Conservation (phyloP, 1,140 invertebrate species). For the Drosophila azteca region DNA sequence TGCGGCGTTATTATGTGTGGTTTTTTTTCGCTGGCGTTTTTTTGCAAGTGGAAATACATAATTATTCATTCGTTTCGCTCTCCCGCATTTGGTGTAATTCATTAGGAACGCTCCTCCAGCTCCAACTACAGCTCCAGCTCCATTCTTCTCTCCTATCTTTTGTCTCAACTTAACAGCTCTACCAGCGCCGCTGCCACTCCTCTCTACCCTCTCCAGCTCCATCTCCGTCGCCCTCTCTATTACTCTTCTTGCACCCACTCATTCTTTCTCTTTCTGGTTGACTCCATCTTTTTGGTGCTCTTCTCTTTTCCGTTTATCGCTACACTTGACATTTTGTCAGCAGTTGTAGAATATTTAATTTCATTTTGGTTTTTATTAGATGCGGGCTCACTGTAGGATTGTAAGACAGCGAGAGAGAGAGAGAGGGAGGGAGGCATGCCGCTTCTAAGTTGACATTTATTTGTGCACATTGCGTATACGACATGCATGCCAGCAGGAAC, state of each 20-base stretch:
- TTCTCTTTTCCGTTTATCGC: constrained; percentile 63
- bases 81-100: constrained; percentile 78
- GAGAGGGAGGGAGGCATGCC: constrained; percentile 25
- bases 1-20: not conserved
- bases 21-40: constrained; percentile 2
- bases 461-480: constrained; percentile 76
- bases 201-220: no score
- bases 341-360: constrained; percentile 73
- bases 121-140: constrained; percentile 33
- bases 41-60: constrained; percentile 27
- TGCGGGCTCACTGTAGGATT: constrained; percentile 49
- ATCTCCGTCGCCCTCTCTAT: no score
- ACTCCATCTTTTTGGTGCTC: not conserved
- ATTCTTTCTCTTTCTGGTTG: constrained; percentile 17
- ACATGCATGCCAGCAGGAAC: constrained; percentile 51
- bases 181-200: no score
- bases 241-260: no score
- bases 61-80: constrained; percentile 50
- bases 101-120: constrained; percentile 60
- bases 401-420: constrained; percentile 8
- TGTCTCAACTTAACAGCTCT: not conserved
- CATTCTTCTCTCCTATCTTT: constrained; percentile 7
- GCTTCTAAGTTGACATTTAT: constrained; percentile 78
- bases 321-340: constrained; percentile 82
- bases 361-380: constrained; percentile 81